phyloP scores from a whole-genome alignment of 2,888 invertebrate species.

The Dynastes maya region DNA sequence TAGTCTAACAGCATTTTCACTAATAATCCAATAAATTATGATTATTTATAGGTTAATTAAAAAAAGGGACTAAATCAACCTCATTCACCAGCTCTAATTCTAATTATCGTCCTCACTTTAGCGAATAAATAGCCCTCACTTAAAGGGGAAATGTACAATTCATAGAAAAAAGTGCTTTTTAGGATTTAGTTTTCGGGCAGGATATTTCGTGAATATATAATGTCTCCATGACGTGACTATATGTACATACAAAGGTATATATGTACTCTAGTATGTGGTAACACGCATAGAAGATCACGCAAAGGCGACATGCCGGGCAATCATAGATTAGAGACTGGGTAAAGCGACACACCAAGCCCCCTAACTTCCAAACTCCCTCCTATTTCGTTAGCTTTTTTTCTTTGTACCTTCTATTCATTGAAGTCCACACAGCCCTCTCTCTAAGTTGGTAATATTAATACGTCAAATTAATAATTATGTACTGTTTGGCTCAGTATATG shows the following conservation, averaged over 20 bases:
- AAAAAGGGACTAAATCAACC: no score
- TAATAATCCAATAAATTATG: not conserved
- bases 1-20: no score
- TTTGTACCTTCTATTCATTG: not conserved
- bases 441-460: not conserved
- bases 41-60: no score
- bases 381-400: slow-evolving; percentile 2
- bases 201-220: slow-evolving; percentile 17
- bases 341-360: slow-evolving; percentile 42
- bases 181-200: not conserved
- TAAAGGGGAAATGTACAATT: slow-evolving; percentile 2
- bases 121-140: not conserved
- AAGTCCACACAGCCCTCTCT: no score
- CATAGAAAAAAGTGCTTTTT: not conserved
- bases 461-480: no score
- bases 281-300: slow-evolving; percentile 64
- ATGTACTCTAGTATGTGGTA: slow-evolving; percentile 55
- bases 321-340: slow-evolving; percentile 62
- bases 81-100: no score
- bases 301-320: slow-evolving; percentile 63
- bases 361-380: not conserved
- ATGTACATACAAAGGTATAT: slow-evolving; percentile 59
- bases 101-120: not conserved
- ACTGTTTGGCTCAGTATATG: no score
- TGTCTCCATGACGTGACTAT: slow-evolving; percentile 57